phyloP scores from a whole-genome alignment of 2,797 vertebrate species.

The Lutjanus argentimaculatus region DNA sequence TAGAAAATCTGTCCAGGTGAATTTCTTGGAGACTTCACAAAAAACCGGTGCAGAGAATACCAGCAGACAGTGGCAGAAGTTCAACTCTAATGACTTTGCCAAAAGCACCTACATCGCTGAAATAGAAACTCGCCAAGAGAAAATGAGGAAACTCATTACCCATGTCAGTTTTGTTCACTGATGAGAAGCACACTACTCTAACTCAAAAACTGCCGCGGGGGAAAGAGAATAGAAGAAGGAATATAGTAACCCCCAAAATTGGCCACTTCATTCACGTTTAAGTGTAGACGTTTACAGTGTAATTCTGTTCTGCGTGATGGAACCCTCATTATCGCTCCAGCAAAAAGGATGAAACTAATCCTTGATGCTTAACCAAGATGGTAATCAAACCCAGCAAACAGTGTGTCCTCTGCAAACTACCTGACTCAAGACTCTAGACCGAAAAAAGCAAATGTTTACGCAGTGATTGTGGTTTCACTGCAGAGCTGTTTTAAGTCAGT shows the following conservation, averaged over 20 bases:
- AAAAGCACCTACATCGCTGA: slow-evolving; percentile 62
- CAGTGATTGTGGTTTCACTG: not conserved
- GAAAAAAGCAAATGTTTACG: slow-evolving; percentile 30
- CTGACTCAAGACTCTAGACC: not conserved
- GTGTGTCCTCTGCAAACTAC: slow-evolving; percentile 19
- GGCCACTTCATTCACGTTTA: slow-evolving; percentile 56
- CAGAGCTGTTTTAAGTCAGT: not conserved
- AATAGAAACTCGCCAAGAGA: slow-evolving; percentile 60
- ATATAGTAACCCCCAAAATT: slow-evolving; percentile 30
- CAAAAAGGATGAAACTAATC: slow-evolving; percentile 24
- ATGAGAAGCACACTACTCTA: slow-evolving; percentile 64
- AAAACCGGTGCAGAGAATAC: slow-evolving; percentile 26
- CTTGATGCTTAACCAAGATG: slow-evolving; percentile 14
- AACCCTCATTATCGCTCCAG: slow-evolving; percentile 47
- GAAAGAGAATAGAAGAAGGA: slow-evolving; percentile 18
- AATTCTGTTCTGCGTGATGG: slow-evolving; percentile 37
- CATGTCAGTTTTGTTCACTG: slow-evolving; percentile 77
- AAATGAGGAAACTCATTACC: slow-evolving; percentile 78
- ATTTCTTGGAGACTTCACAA: slow-evolving; percentile 17
- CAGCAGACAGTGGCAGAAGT: slow-evolving; percentile 36
- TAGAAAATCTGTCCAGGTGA: slow-evolving; percentile 7
- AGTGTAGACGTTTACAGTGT: slow-evolving; percentile 40
- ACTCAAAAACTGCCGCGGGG: slow-evolving; percentile 48
- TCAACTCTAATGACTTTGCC: slow-evolving; percentile 72
- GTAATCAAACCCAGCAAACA: slow-evolving; percentile 37